These are phyloP conservation scores for Phymorhynchus buccinoides DNA, from an alignment of 1,140 invertebrate genomes.

Conservation along the genomic window DNA sequence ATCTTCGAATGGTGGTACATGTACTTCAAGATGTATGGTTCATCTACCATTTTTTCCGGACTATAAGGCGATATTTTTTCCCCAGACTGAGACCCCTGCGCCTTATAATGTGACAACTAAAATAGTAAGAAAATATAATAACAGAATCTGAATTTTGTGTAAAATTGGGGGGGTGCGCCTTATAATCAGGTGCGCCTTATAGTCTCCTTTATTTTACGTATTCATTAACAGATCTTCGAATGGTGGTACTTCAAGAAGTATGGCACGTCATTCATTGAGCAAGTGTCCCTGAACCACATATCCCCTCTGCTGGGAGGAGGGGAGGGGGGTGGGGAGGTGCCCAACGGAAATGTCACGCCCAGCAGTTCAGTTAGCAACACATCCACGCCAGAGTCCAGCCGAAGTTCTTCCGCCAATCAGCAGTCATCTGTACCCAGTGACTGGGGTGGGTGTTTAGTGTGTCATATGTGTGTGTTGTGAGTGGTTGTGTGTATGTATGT, in stretches of 20 bases:
- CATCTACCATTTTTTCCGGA: too few species aligned
- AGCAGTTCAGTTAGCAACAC: neutral
- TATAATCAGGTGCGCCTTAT: too few species aligned
- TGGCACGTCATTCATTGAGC: slow-evolving; percentile 97
- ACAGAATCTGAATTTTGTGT: too few species aligned
- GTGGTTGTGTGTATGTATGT: neutral
- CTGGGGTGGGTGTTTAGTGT: neutral
- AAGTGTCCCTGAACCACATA: slow-evolving; percentile 94
- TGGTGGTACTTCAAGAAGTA: slow-evolving; percentile 99
- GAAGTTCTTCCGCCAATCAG: neutral
- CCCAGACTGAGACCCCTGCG: too few species aligned
- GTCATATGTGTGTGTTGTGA: too few species aligned
- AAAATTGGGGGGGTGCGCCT: too few species aligned
- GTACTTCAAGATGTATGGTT: too few species aligned
- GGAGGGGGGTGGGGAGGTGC: slow-evolving; percentile 68
- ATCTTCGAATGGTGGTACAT: too few species aligned
- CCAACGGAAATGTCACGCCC: slow-evolving; percentile 8
- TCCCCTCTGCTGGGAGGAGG: slow-evolving; percentile 93
- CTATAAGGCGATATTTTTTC: too few species aligned
- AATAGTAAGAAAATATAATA: too few species aligned
- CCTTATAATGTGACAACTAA: too few species aligned
- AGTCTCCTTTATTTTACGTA: too few species aligned
- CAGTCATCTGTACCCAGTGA: neutral
- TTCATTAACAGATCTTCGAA: slow-evolving; percentile 91
- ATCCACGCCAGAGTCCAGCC: neutral